Percentiles rank a stretch among this genome's conserved stretches.
Conservation (phyloP, 1,140 invertebrate genomes). For the Drosophila quadrilineata region DNA sequence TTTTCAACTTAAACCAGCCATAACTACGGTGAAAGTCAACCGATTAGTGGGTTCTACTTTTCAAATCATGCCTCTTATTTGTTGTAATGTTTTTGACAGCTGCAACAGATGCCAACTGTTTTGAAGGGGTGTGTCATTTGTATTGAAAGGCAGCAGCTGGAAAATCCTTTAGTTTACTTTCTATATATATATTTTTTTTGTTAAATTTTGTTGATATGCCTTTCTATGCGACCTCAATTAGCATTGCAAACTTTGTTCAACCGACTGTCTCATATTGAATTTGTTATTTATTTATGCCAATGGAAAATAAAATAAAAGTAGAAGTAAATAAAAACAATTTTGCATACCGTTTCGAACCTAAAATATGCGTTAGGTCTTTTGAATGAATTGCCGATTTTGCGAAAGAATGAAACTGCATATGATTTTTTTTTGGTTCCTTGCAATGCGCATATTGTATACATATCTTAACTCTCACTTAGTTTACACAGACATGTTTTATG, state of each 20-base stretch:
- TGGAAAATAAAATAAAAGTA: neutral
- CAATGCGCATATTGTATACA: conserved; percentile 68
- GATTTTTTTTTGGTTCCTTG: conserved; percentile 9
- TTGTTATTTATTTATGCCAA: conserved; percentile 3
- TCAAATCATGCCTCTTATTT: neutral
- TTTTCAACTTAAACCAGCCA: too few species aligned
- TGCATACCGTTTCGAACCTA: neutral
- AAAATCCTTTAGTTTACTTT: conserved; percentile 3
- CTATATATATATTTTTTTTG: too few species aligned
- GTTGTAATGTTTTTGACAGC: neutral
- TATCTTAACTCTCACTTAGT: conserved; percentile 26
- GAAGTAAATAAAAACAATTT: neutral
- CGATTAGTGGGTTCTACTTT: neutral
- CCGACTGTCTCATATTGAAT: neutral
- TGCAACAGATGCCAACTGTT: neutral
- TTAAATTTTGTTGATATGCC: too few species aligned
- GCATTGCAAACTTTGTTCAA: neutral
- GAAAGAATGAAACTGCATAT: conserved; percentile 51
- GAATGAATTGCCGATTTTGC: conserved; percentile 59
- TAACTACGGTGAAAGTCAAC: neutral
- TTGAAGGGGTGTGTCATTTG: neutral
- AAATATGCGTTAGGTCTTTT: conserved; percentile 16
- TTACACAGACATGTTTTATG: conserved; percentile 49
- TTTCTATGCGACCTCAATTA: neutral
- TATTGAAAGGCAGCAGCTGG: conserved; percentile 8